Evolutionary conservation across 2,888 invertebrate species (phyloP).

Genomic region (Yponomeuta evonymella): DNA sequence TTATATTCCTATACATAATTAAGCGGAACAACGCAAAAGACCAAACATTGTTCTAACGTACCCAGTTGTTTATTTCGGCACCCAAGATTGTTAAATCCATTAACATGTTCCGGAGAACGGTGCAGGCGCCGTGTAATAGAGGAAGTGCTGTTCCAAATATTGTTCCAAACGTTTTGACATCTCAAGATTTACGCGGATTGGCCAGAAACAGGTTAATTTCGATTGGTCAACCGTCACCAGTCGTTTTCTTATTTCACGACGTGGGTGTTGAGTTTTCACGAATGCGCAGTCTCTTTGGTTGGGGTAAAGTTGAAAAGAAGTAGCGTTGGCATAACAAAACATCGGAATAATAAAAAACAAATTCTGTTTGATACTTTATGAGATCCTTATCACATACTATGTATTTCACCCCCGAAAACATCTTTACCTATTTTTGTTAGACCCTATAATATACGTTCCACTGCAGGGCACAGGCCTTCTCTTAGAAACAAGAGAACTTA

Average conservation of each 20-base stretch:
- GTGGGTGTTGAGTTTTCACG: not conserved
- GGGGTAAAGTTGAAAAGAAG: not conserved
- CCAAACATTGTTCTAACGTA: too few relatives aligned
- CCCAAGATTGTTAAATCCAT: not conserved
- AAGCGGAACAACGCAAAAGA: too few relatives aligned
- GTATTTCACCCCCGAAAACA: too few relatives aligned
- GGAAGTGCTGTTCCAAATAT: constrained; percentile 8
- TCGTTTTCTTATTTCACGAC: not conserved
- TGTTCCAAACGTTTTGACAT: constrained; percentile 12
- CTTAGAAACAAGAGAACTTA: too few relatives aligned
- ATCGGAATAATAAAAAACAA: too few relatives aligned
- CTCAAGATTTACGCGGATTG: constrained; percentile 11
- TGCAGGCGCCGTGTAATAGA: not conserved
- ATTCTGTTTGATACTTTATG: too few relatives aligned
- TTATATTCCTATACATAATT: too few relatives aligned
- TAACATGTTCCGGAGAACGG: not conserved
- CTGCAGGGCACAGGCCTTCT: too few relatives aligned
- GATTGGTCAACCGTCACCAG: not conserved
- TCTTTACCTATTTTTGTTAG: too few relatives aligned
- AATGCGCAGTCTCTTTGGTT: not conserved
- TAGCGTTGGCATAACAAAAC: too few relatives aligned
- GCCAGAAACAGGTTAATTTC: constrained; percentile 3
- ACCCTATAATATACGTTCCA: too few relatives aligned
- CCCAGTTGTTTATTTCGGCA: not conserved
- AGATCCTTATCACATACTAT: too few relatives aligned